Conservation (phyloP, 2,113 vertebrate species). For the Piprites chloris region DNA sequence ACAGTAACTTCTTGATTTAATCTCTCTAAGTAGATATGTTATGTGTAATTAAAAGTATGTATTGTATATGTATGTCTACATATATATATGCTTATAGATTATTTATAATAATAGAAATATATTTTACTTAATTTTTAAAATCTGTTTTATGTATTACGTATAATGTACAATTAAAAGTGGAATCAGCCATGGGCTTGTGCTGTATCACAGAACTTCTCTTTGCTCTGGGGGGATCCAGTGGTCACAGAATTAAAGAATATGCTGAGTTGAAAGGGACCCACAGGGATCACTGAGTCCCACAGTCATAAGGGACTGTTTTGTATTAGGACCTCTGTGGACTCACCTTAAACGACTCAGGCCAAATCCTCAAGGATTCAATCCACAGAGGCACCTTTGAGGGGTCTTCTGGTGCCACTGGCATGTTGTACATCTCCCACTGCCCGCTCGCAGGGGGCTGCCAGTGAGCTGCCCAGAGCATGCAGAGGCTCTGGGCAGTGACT, state of each 20-base stretch:
- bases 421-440: background rate
- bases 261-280: background rate
- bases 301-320: background rate
- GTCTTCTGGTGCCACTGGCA: background rate
- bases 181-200: background rate
- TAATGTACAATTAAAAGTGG: background rate
- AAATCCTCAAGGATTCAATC: background rate
- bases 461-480: fast-evolving
- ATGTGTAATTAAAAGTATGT: background rate
- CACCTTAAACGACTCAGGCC: background rate
- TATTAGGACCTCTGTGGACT: background rate
- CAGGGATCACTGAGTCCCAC: background rate
- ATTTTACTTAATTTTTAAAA: background rate
- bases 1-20: background rate
- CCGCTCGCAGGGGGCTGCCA: background rate
- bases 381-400: background rate
- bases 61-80: background rate
- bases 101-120: background rate
- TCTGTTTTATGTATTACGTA: background rate
- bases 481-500: fast-evolving
- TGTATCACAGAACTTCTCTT: background rate
- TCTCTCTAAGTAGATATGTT: background rate
- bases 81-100: background rate
- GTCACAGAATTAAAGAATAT: background rate
- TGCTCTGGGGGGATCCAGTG: background rate